phyloP scores from a whole-genome alignment of 1,140 invertebrate genomes.

The Zaprionus davidi region DNA sequence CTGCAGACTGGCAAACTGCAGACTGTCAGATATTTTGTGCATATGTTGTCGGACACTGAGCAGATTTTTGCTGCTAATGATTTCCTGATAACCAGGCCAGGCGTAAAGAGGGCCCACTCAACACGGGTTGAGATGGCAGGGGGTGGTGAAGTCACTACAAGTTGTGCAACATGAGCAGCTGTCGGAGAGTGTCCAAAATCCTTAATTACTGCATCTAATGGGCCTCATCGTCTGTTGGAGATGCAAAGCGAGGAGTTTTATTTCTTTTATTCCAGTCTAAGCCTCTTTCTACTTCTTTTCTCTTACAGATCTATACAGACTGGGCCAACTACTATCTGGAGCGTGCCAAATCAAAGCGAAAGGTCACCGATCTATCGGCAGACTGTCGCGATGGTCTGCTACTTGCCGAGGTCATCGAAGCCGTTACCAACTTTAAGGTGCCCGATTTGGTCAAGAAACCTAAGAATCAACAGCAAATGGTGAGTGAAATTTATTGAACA shows the following conservation, averaged over 20 bases:
- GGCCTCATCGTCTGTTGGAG: constrained; percentile 41
- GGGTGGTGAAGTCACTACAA: constrained; percentile 12
- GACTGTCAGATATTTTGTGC: constrained; percentile 55
- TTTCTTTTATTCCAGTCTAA: constrained; percentile 16
- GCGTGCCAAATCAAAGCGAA: constrained; percentile 92
- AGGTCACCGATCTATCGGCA: constrained; percentile 92
- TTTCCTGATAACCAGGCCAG: constrained; percentile 67
- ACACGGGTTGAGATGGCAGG: too few species aligned
- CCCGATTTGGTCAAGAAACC: constrained; percentile 94
- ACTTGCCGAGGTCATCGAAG: constrained; percentile 96
- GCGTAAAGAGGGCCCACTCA: neutral
- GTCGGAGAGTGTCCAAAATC: constrained; percentile 35
- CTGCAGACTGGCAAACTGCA: constrained; percentile 17
- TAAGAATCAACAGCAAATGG: constrained; percentile 95
- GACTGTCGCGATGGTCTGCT: constrained; percentile 96
- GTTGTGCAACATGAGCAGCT: constrained; percentile 55
- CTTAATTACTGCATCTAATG: constrained; percentile 69
- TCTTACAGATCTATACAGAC: constrained; percentile 95
- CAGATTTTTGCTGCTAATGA: constrained; percentile 66
- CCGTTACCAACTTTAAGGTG: constrained; percentile 96
- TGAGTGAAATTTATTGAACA: constrained; percentile 86
- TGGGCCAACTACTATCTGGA: constrained; percentile 99
- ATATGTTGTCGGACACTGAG: constrained; percentile 56
- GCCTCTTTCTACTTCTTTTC: constrained; percentile 50
- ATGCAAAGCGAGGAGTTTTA: constrained; percentile 28